A percentile compares a stretch with the other conserved stretches of the same genome.
phyloP scores from a whole-genome alignment of 2,113 vertebrate genomes.

The Galemys pyrenaicus region DNA sequence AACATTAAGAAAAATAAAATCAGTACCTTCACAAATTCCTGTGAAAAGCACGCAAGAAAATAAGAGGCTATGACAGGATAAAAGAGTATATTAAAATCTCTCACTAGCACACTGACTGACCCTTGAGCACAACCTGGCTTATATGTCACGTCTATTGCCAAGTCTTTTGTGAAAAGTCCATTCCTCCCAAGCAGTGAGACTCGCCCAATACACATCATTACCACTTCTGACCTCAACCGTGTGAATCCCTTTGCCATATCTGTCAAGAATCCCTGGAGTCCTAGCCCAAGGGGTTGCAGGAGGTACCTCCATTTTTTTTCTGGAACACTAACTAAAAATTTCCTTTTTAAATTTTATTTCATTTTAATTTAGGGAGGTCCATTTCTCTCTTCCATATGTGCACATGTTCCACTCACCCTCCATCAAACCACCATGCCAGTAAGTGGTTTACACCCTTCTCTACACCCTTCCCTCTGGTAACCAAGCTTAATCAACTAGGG shows the following conservation, averaged over 20 bases:
- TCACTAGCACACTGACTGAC: neutral
- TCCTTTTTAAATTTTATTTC: too few species aligned
- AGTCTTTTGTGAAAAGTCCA: neutral
- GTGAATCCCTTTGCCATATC: neutral
- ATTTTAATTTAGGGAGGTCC: too few species aligned
- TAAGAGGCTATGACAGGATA: neutral
- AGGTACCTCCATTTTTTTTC: neutral
- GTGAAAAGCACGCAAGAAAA: constrained; percentile 18
- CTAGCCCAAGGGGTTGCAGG: accelerated
- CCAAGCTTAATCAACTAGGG: neutral
- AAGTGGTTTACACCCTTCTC: too few species aligned
- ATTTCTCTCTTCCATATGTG: too few species aligned
- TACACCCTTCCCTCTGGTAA: neutral
- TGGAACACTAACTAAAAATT: neutral
- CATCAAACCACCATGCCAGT: too few species aligned
- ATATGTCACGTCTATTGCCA: neutral
- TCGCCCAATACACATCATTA: neutral
- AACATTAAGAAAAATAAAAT: neutral
- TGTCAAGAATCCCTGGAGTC: too few species aligned
- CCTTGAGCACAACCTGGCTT: neutral
- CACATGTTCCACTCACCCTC: too few species aligned
- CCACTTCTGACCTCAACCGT: neutral
- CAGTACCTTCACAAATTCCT: neutral
- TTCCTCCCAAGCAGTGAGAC: neutral
- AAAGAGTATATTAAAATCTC: neutral